Base-by-base conservation (phyloP, 2,797 vertebrate genomes). In the Cynopterus sphinx region DNA sequence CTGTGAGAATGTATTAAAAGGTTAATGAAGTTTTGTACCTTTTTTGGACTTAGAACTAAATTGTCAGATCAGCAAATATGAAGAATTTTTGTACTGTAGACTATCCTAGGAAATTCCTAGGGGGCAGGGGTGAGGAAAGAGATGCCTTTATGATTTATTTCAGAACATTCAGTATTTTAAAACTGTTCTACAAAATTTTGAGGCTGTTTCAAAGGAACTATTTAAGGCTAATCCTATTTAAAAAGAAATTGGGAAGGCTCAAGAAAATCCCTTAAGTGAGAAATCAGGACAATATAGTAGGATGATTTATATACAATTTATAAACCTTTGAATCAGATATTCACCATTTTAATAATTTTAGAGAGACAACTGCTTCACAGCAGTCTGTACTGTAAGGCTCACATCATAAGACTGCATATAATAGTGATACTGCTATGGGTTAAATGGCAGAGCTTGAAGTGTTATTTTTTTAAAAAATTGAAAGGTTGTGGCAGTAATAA, bases 401-500 rank as follows among this genome's bases (percentile, higher is more conserved):
- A 57, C 87, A 96, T 96, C 88, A 22, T 95, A 97, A 96, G 85
- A 97, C 85, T 88, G 84, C 75, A 74, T 95, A 77, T 97, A 97
- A 98, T 85, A 97, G 93, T 97, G 86, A 97, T 98, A 98, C 97
- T 98, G 97, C 98, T 96, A 97, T 98, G 97, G 98, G 98, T 98
- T 98, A 98, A 98, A 98, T 98, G 98, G 97, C 96, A 98, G 98
- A 98, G 97, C 97, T 98, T 98, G 98, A 98, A 98, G 97, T 98
- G 98, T 98, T 98, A 98, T 98, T 98, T 98, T 98, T 98, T 98
- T 33, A 4, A 0, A 75, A 98, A 98, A 98, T 98, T 98, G 98
- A 98, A 98, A 99, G 98, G 98, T 98, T 98, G 98, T 98, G 98
- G 98, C 98, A 98, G 98, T 98, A 98, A 99, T 98, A 98, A 98